A percentile compares a stretch with the other conserved stretches of the same genome.
Evolutionary conservation across 1,140 invertebrate genomes (phyloP).

Genomic region (Eubasilissa regina): DNA sequence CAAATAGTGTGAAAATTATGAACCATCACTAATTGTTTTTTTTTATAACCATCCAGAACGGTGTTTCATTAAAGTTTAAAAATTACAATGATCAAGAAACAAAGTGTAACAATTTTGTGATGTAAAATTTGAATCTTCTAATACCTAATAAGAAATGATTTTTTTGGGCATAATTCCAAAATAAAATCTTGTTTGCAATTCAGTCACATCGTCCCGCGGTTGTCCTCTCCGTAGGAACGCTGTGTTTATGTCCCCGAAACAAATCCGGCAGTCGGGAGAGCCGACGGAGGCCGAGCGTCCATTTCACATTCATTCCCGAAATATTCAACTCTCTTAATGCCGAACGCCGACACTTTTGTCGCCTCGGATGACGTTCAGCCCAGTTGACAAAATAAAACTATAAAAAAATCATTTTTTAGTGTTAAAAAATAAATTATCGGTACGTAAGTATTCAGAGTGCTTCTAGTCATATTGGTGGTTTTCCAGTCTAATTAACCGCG

Average conservation of each 20-base stretch:
- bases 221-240: slow-evolving; percentile 5
- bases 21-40: no score
- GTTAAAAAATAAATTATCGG: background rate
- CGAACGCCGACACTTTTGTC: slow-evolving; percentile 39
- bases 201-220: slow-evolving; percentile 6
- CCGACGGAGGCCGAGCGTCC: slow-evolving; percentile 21
- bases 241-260: slow-evolving; percentile 41
- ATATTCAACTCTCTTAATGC: slow-evolving; percentile 44
- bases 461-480: no score
- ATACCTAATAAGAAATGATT: no score
- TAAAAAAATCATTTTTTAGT: background rate
- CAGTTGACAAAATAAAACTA: background rate
- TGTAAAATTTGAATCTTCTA: no score
- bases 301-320: slow-evolving; percentile 44
- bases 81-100: no score
- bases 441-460: background rate
- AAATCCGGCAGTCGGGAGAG: slow-evolving; percentile 28
- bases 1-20: no score
- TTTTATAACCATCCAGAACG: no score
- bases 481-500: no score
- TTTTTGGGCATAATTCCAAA: background rate
- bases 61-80: no score
- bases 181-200: slow-evolving; percentile 5
- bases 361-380: background rate
- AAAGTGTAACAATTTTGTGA: no score